phyloP scores from a whole-genome alignment of 2,113 vertebrate genomes.

The Corythaixoides concolor region DNA sequence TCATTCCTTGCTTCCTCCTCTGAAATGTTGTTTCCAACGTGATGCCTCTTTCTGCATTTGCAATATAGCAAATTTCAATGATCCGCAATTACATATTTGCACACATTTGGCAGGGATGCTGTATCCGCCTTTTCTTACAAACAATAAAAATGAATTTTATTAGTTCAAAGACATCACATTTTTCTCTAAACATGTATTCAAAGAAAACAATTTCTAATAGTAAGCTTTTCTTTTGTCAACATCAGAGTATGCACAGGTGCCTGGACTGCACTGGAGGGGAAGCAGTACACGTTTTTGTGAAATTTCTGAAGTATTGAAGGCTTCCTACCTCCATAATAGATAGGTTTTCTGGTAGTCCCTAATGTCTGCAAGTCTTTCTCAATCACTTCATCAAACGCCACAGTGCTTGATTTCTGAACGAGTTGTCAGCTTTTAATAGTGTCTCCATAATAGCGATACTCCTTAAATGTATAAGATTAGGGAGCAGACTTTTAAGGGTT shows the following conservation, averaged over 20 bases:
- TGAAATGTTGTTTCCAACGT: neutral
- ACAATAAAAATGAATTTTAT: neutral
- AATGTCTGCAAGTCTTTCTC: neutral
- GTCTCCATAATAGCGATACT: neutral
- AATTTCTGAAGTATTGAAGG: neutral
- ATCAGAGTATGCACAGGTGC: neutral
- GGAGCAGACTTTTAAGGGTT: neutral
- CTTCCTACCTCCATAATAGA: neutral
- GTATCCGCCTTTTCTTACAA: neutral
- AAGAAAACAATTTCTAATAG: neutral
- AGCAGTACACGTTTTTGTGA: neutral
- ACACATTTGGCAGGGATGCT: accelerated
- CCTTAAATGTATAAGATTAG: neutral
- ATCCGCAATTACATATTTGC: neutral
- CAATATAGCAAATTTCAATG: neutral
- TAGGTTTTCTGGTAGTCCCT: neutral
- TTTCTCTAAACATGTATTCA: neutral
- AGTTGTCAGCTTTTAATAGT: neutral
- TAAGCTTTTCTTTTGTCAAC: neutral
- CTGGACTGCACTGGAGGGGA: neutral
- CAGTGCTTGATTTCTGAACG: neutral
- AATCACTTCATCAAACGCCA: neutral
- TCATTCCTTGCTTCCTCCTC: neutral
- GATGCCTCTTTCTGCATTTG: neutral
- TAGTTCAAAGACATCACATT: neutral